Base-by-base conservation (phyloP, 1,140 invertebrate genomes). In the Micrasema minimum region DNA sequence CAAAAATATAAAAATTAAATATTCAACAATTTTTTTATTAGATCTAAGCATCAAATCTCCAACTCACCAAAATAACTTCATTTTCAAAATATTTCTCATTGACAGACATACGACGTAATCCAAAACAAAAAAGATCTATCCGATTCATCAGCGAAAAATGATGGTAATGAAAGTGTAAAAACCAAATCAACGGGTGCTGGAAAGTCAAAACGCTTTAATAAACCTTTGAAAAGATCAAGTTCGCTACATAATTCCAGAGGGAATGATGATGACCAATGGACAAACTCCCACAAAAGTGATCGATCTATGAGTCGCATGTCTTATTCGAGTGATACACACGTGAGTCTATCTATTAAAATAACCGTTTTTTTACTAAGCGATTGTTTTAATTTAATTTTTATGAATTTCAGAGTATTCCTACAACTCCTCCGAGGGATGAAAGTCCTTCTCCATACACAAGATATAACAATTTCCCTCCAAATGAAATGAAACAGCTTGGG, bases 261-360 rank as follows among this genome's bases (percentile, higher is more conserved):
- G 72, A 77, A 69, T 69, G 74, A 75, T 18, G 55, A n/a, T 41
- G 78, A 77, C 57, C 76, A 80, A 18, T 82, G 80, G 80, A 80
- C 78, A 12, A 73, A 22, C 53, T 71, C 68, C 14, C 72, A 71
- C 41, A 76, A 74, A 51, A 76, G 75, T 45, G 83, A 84, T 64
- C 78, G 87, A 66, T 88, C 88, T 12, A 81, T 87, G n/a, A 89
- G 88, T 78, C 79, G 88, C 69, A 87, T 88, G 37, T 90, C 89
- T 1, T 81, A 89, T 50, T 87, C 87, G 16, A 89, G 88, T 72
- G 89, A 90, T 76, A 88, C 87, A 1, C 86, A 89, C 77, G 89
- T 90, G 79, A 80, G 66, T 57, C 20, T 46, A 31, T 31, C 2
- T 10, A 35, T 35, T 11, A 46, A 26, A 12, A 9, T 46, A 46